These are phyloP conservation scores for Agrotis ipsilon DNA, from an alignment of 2,888 invertebrate species.

Conservation along the genomic window DNA sequence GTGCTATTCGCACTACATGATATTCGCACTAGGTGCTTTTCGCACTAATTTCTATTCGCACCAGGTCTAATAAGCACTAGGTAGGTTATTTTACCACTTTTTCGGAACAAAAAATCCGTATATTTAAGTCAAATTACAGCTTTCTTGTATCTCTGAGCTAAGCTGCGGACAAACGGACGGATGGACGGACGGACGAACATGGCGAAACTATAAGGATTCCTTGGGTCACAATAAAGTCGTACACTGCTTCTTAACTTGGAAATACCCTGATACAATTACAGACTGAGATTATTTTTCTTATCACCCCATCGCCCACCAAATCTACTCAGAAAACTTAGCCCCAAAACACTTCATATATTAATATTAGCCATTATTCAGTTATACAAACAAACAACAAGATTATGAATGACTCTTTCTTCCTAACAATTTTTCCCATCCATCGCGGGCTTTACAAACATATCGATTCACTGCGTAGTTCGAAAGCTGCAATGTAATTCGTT, in stretches of 20 bases:
- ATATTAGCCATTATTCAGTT: conserved; percentile 52
- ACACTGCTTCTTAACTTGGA: background rate
- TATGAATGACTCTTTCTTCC: conserved; percentile 53
- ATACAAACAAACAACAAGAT: conserved; percentile 51
- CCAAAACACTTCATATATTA: conserved; percentile 60
- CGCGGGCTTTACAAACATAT: conserved; percentile 44
- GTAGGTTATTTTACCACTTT: too few species aligned
- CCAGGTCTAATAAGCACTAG: too few species aligned
- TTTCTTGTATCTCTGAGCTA: too few species aligned
- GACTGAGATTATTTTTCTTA: conserved; percentile 31
- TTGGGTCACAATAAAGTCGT: conserved; percentile 1
- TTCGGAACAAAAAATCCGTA: too few species aligned
- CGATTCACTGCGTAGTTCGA: conserved; percentile 30
- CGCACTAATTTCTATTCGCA: too few species aligned
- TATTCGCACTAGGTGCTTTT: too few species aligned
- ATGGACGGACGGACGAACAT: too few species aligned
- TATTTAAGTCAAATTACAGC: too few species aligned
- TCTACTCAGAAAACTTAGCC: conserved; percentile 26
- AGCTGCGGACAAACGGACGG: too few species aligned
- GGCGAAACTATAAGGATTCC: too few species aligned
- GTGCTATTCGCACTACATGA: too few species aligned
- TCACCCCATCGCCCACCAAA: conserved; percentile 25
- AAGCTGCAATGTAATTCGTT: conserved; percentile 59
- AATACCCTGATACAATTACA: conserved; percentile 6
- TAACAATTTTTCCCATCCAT: conserved; percentile 51